phyloP scores from a whole-genome alignment of 2,113 vertebrate species.

The Neolamprologus kungweensis region DNA sequence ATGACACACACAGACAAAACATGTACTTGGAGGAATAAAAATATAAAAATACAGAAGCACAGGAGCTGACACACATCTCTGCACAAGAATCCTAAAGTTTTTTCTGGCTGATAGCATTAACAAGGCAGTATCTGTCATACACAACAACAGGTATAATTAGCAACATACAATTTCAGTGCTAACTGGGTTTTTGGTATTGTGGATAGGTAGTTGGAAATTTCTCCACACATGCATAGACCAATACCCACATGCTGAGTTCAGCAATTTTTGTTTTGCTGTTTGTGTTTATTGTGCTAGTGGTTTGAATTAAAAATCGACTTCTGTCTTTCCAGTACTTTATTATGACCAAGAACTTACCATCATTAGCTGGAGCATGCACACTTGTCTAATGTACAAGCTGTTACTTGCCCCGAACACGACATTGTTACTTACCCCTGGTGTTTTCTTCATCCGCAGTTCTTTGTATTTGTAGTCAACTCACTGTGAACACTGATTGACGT shows the following conservation, averaged over 20 bases:
- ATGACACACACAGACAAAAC: constrained; percentile 6
- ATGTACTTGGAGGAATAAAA: background rate
- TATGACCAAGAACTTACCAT: background rate
- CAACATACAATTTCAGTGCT: background rate
- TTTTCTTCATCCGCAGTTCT: background rate
- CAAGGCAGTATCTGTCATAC: background rate
- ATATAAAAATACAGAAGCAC: background rate
- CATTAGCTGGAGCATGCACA: background rate
- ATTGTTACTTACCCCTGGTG: background rate
- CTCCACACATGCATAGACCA: background rate
- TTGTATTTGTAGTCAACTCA: background rate
- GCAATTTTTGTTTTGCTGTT: background rate
- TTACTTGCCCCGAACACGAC: background rate
- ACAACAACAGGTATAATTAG: background rate
- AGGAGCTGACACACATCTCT: background rate
- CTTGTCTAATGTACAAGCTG: background rate
- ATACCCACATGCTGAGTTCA: background rate
- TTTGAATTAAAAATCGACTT: background rate
- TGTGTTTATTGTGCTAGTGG: background rate
- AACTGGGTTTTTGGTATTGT: background rate
- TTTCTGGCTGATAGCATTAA: background rate
- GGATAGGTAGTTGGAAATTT: background rate
- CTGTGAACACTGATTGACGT: background rate
- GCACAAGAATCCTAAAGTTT: background rate
- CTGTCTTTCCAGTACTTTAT: background rate